These are phyloP conservation scores for Uria lomvia DNA, from an alignment of 2,113 vertebrate species.

Conservation along the genomic window DNA sequence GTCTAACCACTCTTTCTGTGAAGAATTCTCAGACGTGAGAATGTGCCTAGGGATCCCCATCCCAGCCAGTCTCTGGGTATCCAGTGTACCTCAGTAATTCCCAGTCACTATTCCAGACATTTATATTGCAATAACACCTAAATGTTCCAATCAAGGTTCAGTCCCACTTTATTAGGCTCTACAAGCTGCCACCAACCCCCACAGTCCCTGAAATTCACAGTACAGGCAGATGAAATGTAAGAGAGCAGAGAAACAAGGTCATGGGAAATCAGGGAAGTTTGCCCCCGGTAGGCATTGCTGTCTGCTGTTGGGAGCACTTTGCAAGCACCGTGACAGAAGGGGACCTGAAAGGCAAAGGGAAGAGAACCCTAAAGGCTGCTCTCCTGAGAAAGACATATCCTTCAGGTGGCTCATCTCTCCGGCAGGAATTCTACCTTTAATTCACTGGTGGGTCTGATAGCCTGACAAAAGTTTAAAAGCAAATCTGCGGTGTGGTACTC, in stretches of 20 bases:
- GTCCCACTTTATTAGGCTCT: not conserved
- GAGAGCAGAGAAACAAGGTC: not conserved
- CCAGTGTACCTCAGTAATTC: not conserved
- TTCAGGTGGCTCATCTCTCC: not conserved
- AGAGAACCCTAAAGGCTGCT: not conserved
- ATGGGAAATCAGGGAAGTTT: not conserved
- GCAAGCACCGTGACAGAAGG: not conserved
- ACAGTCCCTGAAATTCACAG: not conserved
- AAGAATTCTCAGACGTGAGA: not conserved
- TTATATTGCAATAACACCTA: not conserved
- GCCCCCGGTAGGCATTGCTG: not conserved
- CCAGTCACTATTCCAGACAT: not conserved
- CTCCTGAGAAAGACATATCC: not conserved
- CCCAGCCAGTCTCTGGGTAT: not conserved
- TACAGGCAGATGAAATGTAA: not conserved
- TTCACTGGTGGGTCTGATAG: not conserved
- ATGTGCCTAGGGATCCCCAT: not conserved
- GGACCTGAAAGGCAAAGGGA: not conserved
- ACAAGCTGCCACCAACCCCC: not conserved
- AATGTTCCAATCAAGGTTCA: not conserved
- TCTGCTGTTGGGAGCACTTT: not conserved
- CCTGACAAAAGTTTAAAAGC: not conserved
- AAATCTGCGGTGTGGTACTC: not conserved
- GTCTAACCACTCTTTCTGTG: too few species aligned
- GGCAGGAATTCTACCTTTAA: not conserved